phyloP scores from a whole-genome alignment of 1,140 invertebrate genomes.

The Pseudomyrmex pallidus region DNA sequence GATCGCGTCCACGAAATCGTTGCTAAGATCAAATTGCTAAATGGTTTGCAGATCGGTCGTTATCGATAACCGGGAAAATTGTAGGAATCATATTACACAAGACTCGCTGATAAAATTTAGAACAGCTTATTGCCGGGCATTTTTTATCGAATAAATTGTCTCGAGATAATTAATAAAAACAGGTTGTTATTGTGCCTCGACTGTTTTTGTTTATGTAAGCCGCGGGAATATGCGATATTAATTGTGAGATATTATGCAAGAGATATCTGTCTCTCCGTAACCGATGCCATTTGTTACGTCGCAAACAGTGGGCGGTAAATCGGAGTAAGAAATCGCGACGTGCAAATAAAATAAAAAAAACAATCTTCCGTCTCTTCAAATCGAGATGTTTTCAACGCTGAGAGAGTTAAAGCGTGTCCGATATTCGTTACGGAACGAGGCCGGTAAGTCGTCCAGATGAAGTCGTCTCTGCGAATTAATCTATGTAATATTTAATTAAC shows the following conservation, averaged over 20 bases:
- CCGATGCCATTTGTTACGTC: not conserved
- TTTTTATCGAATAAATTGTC: not conserved
- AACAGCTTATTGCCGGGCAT: not conserved
- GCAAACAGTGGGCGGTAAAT: not conserved
- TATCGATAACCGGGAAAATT: conserved; percentile 12
- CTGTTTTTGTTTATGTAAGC: not conserved
- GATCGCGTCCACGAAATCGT: conserved; percentile 15
- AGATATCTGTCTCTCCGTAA: not conserved
- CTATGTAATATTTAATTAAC: conserved; percentile 47
- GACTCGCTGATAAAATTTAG: conserved; percentile 25
- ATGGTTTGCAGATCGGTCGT: not conserved
- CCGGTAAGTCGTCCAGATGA: not conserved
- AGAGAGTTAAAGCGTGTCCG: not conserved
- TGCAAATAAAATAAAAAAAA: not conserved
- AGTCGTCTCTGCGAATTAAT: conserved; percentile 8
- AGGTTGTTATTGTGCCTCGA: not conserved
- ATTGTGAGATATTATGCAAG: not conserved
- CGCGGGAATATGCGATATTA: not conserved
- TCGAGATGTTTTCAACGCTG: not conserved
- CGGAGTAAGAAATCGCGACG: not conserved
- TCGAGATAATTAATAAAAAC: not conserved
- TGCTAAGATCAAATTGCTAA: conserved; percentile 21
- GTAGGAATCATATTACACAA: not conserved
- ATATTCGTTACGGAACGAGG: too few relatives aligned
- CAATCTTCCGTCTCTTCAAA: not conserved